These are phyloP conservation scores for Chlamydotis undulata DNA, from an alignment of 2,113 vertebrate genomes.

Conservation along the genomic window DNA sequence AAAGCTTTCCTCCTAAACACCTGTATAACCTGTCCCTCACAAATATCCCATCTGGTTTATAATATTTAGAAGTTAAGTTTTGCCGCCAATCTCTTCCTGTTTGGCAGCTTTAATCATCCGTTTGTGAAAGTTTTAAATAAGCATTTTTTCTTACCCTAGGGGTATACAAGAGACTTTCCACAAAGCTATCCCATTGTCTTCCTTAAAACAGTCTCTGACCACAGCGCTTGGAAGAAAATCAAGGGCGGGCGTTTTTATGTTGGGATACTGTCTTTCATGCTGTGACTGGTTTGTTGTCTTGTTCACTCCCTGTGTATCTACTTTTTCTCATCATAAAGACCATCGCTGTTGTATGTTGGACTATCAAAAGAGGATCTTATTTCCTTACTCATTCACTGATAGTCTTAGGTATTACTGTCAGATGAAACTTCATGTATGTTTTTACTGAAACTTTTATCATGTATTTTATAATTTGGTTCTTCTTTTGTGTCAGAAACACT, in stretches of 20 bases:
- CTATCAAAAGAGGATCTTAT: not conserved
- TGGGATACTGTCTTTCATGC: not conserved
- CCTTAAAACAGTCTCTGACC: not conserved
- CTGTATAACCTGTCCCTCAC: not conserved
- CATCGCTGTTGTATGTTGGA: not conserved
- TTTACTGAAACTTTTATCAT: not conserved
- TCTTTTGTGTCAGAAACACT: not conserved
- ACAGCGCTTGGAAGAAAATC: not conserved
- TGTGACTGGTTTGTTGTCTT: not conserved
- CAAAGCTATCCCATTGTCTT: not conserved
- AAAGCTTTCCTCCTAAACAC: conserved; percentile 5
- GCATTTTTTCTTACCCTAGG: not conserved
- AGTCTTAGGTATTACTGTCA: not conserved
- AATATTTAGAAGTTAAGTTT: not conserved
- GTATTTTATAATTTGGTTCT: not conserved
- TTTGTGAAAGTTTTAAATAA: conserved; percentile 10
- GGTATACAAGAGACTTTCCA: not conserved
- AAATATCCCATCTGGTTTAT: not conserved
- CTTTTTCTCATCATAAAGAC: not conserved
- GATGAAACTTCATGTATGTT: not conserved
- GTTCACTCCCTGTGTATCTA: not conserved
- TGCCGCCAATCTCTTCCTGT: not conserved
- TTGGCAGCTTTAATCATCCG: not conserved
- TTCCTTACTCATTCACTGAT: not conserved
- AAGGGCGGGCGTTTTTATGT: not conserved